Conservation (phyloP, 2,113 vertebrate genomes). For the Phaetusa simplex region DNA sequence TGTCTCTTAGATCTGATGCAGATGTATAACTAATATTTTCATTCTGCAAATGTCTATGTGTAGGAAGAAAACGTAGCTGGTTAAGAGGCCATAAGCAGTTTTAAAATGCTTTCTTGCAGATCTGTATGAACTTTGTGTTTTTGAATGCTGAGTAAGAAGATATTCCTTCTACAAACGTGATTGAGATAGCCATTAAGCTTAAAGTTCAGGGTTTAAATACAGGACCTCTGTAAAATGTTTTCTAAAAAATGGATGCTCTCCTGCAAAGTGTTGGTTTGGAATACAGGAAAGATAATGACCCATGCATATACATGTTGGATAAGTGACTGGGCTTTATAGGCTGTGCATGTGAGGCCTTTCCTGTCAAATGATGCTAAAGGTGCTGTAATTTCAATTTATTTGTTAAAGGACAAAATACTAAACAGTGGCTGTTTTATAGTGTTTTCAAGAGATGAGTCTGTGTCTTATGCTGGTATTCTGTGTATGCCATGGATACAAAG, state of each 20-base stretch:
- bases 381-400: not conserved
- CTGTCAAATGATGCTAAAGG: not conserved
- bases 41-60: slow-evolving; percentile 15
- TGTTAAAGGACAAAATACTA: not conserved
- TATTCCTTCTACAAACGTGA: slow-evolving; percentile 1
- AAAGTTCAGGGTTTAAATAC: slow-evolving; percentile 46
- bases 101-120: slow-evolving; percentile 48
- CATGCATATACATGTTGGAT: not conserved
- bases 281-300: slow-evolving; percentile 12
- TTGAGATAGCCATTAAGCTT: slow-evolving; percentile 43
- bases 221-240: slow-evolving; percentile 11
- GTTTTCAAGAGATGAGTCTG: not conserved
- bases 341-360: not conserved
- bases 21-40: slow-evolving; percentile 30
- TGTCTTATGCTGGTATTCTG: not conserved
- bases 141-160: slow-evolving; percentile 53
- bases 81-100: slow-evolving; percentile 46
- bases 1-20: slow-evolving; percentile 17
- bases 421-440: not conserved
- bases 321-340: not conserved
- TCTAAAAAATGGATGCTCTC: not conserved
- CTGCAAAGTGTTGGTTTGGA: not conserved
- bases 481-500: not conserved
- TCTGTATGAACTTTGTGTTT: not conserved
- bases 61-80: slow-evolving; percentile 50